Percentiles rank a stretch among this genome's conserved stretches.
Conservation (phyloP, 2,888 invertebrate species). For the Folsomia candida region DNA sequence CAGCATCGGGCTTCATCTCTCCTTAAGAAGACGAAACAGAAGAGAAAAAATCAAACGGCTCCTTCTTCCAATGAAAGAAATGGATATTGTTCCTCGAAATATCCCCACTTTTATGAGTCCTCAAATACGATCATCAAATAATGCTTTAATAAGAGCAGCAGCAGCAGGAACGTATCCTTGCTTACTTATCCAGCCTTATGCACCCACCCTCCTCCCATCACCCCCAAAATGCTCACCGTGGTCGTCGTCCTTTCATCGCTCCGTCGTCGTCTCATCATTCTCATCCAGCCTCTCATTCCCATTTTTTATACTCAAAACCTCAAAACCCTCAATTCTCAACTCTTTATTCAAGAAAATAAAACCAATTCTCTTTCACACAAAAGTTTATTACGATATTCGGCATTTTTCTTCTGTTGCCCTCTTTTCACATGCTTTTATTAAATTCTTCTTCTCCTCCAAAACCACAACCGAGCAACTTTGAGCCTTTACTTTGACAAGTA, state of each 20-base stretch:
- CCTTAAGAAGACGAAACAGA: no score
- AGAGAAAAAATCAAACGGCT: conserved; percentile 36
- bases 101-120: conserved; percentile 43
- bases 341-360: conserved; percentile 19
- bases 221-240: background rate
- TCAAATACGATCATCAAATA: conserved; percentile 38
- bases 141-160: conserved; percentile 18
- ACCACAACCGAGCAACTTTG: background rate
- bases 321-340: conserved; percentile 16
- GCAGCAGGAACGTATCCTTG: background rate
- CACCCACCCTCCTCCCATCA: conserved; percentile 12
- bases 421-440: conserved; percentile 21
- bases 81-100: conserved; percentile 39
- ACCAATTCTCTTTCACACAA: conserved; percentile 22
- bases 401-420: conserved; percentile 3
- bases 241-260: background rate
- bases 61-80: background rate
- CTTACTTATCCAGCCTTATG: conserved; percentile 14
- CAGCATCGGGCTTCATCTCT: conserved; percentile 29
- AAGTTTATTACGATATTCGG: conserved; percentile 19
- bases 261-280: background rate
- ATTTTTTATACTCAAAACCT: conserved; percentile 9
- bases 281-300: background rate
- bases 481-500: background rate
- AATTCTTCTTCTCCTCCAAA: conserved; percentile 11